Conservation (phyloP, 2,888 invertebrate genomes). For the Listrodromus nycthemerus region DNA sequence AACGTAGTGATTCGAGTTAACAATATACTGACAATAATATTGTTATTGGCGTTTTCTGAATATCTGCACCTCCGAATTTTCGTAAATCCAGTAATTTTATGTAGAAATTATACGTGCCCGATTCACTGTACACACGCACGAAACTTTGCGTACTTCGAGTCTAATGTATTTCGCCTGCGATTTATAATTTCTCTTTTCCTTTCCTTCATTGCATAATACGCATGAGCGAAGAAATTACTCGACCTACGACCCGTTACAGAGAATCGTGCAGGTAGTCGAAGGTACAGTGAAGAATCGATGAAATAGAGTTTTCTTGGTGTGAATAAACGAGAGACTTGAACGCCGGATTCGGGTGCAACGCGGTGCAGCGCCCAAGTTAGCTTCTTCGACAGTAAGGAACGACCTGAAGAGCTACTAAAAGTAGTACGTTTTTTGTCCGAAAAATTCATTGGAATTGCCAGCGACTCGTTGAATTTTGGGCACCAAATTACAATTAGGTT, state of each 20-base stretch:
- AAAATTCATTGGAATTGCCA: too few relatives aligned
- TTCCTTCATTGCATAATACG: too few relatives aligned
- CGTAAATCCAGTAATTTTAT: slow-evolving; percentile 4
- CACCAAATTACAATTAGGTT: too few relatives aligned
- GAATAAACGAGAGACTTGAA: slow-evolving; percentile 59
- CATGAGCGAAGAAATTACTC: background rate
- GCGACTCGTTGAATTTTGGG: too few relatives aligned
- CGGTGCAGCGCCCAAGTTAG: background rate
- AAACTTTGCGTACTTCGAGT: background rate
- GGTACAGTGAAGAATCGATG: background rate
- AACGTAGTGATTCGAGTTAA: too few relatives aligned
- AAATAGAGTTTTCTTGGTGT: background rate
- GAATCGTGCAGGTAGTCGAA: background rate
- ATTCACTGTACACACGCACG: too few relatives aligned
- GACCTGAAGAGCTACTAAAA: too few relatives aligned
- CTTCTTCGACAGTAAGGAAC: too few relatives aligned
- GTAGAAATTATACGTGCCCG: background rate
- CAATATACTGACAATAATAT: background rate
- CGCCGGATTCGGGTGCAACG: slow-evolving; percentile 40
- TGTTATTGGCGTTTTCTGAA: background rate
- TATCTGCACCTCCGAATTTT: background rate
- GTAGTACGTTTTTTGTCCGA: too few relatives aligned
- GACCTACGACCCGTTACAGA: too few relatives aligned
- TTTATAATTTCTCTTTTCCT: too few relatives aligned
- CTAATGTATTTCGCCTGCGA: too few relatives aligned